Evolutionary conservation across 1,140 invertebrate species (phyloP), one percentile per base, ranked within the genome.

Genomic region (Drosophila suzukii): DNA sequence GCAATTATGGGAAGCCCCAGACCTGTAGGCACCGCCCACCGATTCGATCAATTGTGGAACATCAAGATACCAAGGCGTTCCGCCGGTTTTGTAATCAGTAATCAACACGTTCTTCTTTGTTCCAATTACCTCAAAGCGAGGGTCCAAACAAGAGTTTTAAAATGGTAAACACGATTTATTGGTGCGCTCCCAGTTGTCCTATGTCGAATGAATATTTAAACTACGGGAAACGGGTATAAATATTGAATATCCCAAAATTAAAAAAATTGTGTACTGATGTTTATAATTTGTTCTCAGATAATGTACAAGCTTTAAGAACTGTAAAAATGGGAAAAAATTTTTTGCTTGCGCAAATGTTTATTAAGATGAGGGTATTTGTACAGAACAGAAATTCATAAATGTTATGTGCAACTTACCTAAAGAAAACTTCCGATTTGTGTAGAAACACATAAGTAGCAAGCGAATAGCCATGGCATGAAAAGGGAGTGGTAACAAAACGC

Each of bases 81-180:
- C 13, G 17, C 6, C 20, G 38, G 39, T 39, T 75, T 65, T 27
- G 53, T 53, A 75, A 75, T 53, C 71, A 41, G 41, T 47, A 53
- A 75, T 57, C 60, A 60, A 44, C 24, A 41, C 34, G 38, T 53
- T 75, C 56, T 57, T 50, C 60, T 67, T 65, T 43, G 53, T 75
- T 75, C 56, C 67, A 73, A 73, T 71, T 71, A 60, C 43, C 50
- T 8, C 7, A 17, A 54, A 49, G 49, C 70, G 50, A 53, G 70
- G 70, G 65, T 27, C 50, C 38, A 6, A 12, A 7, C 27, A 27
- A 27, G 27, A 27, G 27, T 32, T 32, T 36, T 15, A 50, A 41
- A 65, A 36, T 51, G 53, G 51, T 58, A 58, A 75, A 49, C 41
- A 41, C 32, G 12, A 65, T 51, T 65, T 65, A 65, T 67, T 65